Conservation (phyloP, 1,140 invertebrate species). For the Patella vulgata region DNA sequence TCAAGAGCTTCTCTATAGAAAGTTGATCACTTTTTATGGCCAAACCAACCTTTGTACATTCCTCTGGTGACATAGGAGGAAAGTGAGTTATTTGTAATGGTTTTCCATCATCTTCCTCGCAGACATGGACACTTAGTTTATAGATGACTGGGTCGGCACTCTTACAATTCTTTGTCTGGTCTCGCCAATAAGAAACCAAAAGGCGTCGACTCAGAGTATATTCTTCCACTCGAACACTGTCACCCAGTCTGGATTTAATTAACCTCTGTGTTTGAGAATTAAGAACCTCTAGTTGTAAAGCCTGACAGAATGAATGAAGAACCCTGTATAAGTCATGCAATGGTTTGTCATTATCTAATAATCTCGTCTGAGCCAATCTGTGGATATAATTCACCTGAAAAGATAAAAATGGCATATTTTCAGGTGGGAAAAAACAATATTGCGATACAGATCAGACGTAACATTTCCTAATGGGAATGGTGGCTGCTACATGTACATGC, state of each 20-base stretch:
- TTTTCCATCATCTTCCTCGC: constrained; percentile 81
- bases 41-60: constrained; percentile 65
- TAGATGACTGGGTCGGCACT: constrained; percentile 67
- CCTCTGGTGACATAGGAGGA: constrained; percentile 82
- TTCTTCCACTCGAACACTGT: constrained; percentile 92
- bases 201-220: constrained; percentile 89
- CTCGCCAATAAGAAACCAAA: constrained; percentile 92
- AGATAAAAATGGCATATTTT: constrained; percentile 12
- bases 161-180: constrained; percentile 1
- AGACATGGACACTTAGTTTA: constrained; percentile 87
- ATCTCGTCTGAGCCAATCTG: constrained; percentile 86
- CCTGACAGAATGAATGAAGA: constrained; percentile 94
- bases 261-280: constrained; percentile 80
- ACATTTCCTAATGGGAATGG: too few relatives aligned
- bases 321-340: constrained; percentile 87
- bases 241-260: constrained; percentile 86
- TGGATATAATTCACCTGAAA: constrained; percentile 84
- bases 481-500: neutral
- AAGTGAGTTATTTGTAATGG: constrained; percentile 88
- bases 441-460: too few relatives aligned
- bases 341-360: constrained; percentile 84
- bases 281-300: constrained; percentile 92
- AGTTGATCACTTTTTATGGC: constrained; percentile 80
- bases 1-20: constrained; percentile 93
- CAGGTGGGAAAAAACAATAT: neutral